Base-by-base conservation (phyloP, 2,797 vertebrate species). In the Mergus octosetaceus region DNA sequence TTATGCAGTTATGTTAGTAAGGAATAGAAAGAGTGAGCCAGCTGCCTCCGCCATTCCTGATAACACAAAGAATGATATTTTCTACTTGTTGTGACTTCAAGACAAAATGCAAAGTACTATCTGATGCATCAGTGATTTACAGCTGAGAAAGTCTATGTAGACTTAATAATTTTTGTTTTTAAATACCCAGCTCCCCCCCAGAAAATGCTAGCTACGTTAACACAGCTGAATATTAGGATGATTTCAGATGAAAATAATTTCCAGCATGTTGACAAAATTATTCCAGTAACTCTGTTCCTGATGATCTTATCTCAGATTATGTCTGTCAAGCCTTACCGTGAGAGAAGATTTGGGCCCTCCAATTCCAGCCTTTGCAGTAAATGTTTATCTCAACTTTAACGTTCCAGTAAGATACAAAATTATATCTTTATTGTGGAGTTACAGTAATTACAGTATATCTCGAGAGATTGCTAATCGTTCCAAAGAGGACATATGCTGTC, bases 91-190 rank as follows among this genome's bases (percentile, higher is more conserved):
- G 47, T 49, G 53, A 64, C 91, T 91, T 87, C 75, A 56, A 78
- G 70, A 45, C 54, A 93, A 86, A 90, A 91, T 87, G 58, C 27
- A 28, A 91, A 85, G 36, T 90, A 62, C 66, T 85, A 75, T 82
- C 78, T 83, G 70, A 45, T 70, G 76, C 78, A 56, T 84, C 71
- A 73, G 32, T 85, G 69, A 57, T 83, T 93, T 87, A 68, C 76
- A 95, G 68, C 75, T 85, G 78, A 95, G 66, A 36, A 94, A 94
- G 81, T 93, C 88, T 76, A 45, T 79, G 60, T 34, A 77, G 80
- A 77, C 61, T 90, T 93, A 91, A 94, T n/a, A 0, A 64, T 88
- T 93, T 92, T 93, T 84, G 13, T 20, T 90, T 70, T 87, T 53
- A 87, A 93, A 74, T 72, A 66, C 18, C 2, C 22, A 61, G 5